phyloP scores from a whole-genome alignment of 2,888 invertebrate species.

The Neoscelio sp. region DNA sequence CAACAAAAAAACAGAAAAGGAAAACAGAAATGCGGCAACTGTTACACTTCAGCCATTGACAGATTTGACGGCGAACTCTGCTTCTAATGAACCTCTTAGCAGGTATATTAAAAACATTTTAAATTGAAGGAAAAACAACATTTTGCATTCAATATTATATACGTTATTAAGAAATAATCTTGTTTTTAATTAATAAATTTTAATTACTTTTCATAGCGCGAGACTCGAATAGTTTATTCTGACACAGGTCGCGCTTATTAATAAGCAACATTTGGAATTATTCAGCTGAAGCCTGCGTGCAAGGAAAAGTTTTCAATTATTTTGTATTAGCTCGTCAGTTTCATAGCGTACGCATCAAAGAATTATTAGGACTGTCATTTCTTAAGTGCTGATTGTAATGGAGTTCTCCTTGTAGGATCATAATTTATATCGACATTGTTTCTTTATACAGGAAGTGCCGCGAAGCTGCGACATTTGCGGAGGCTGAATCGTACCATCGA shows the following conservation, averaged over 20 bases:
- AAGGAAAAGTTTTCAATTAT: neutral
- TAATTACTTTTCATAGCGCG: too few relatives aligned
- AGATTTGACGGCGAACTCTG: constrained; percentile 27
- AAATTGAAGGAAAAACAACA: neutral
- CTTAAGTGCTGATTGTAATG: constrained; percentile 12
- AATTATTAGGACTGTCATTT: constrained; percentile 27
- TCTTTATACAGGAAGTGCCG: constrained; percentile 73
- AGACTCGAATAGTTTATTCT: too few relatives aligned
- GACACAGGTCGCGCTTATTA: too few relatives aligned
- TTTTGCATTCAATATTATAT: too few relatives aligned
- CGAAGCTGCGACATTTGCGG: constrained; percentile 69
- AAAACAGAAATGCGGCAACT: constrained; percentile 19
- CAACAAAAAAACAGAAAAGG: constrained; percentile 34
- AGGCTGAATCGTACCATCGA: constrained; percentile 57
- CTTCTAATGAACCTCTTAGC: constrained; percentile 54
- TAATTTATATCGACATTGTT: constrained; percentile 69
- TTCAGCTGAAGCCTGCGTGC: too few relatives aligned
- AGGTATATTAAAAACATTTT: constrained; percentile 45
- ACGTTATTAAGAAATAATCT: too few relatives aligned
- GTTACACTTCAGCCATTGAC: constrained; percentile 25
- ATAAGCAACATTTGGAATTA: neutral
- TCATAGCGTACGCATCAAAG: neutral
- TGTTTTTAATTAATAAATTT: too few relatives aligned
- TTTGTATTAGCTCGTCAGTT: neutral
- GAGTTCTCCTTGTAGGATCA: constrained; percentile 48